Conservation (phyloP, 2,797 vertebrate genomes). For the Coregonus suidteri region DNA sequence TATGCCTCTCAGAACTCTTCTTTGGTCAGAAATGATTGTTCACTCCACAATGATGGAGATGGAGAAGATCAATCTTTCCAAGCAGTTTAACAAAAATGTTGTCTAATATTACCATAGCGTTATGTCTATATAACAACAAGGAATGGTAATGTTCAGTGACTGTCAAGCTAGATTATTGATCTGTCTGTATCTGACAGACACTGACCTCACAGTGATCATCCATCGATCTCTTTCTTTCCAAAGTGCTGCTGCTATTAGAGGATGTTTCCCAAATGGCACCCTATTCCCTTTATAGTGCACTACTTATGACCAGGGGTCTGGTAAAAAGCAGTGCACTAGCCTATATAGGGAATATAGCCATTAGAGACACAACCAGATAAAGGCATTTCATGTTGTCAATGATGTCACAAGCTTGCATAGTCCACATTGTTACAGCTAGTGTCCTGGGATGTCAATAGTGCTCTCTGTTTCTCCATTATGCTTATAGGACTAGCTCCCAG, state of each 20-base stretch:
- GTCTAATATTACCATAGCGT: not conserved
- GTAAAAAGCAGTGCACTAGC: not conserved
- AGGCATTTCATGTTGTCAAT: not conserved
- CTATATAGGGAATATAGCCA: not conserved
- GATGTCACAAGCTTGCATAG: conserved; percentile 16
- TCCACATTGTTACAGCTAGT: not conserved
- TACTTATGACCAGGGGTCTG: not conserved
- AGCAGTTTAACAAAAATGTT: not conserved
- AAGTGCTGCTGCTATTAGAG: conserved; percentile 5
- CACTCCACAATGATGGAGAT: not conserved
- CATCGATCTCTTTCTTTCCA: conserved; percentile 24
- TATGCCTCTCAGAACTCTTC: not conserved
- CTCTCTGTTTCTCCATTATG: conserved; percentile 15
- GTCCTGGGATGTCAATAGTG: conserved; percentile 3
- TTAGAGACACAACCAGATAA: not conserved
- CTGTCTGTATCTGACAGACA: conserved; percentile 6
- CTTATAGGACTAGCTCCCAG: not conserved
- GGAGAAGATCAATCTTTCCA: not conserved
- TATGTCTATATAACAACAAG: not conserved
- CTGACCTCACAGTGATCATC: conserved; percentile 19
- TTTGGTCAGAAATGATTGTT: not conserved
- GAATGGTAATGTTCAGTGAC: not conserved
- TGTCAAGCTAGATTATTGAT: conserved; percentile 16
- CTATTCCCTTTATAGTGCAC: not conserved
- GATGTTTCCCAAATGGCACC: not conserved